Evolutionary conservation across 2,888 invertebrate species (phyloP), one percentile per base, ranked within the genome.

Genomic region (Luperina nickerlii): DNA sequence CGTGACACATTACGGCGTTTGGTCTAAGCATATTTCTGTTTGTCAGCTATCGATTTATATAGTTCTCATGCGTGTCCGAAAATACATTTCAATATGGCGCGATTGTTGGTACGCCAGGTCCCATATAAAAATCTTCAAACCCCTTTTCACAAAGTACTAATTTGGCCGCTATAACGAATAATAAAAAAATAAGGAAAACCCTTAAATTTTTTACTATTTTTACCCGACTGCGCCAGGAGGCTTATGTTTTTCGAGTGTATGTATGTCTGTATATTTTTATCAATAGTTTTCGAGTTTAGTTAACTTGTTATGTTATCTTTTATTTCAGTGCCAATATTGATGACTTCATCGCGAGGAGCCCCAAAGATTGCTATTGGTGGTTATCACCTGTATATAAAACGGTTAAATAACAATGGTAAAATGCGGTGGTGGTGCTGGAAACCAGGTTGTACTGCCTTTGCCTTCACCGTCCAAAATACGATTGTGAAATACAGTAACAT

Each of bases 401-500:
- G 78, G 15, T 27, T 45, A 48, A 72, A 9, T 71, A 57, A 2
- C 27, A 15, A 0, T 15, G 76, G 76, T 48, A 78, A 90, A 72
- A 87, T 86, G 0, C 78, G 91, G 8, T 93, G 93, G 93, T 91
- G 90, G 87, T 93, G 93, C 65, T 89, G 90, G 7, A 92, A 88
- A 51, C 87, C 84, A 15, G 90, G 91, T 0, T 93, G 93, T 74
- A 81, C 86, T 8, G 93, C 93, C 3, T 80, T 82, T 8, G 71
- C 94, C 1, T 83, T 87, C 45, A 93, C 94, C 0, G 11, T 91
- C 0, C 90, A 89, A 7, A 83, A 91, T 48, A 76, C 86, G 27
- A 87, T 95, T 24, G 70, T 93, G 8, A 87, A 82, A 20, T 81
- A 76, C 20, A 85, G 82, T 6, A 90, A 92, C 65, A 76, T 85